Base-by-base conservation (phyloP, 2,113 vertebrate genomes). In the Setophaga coronata region DNA sequence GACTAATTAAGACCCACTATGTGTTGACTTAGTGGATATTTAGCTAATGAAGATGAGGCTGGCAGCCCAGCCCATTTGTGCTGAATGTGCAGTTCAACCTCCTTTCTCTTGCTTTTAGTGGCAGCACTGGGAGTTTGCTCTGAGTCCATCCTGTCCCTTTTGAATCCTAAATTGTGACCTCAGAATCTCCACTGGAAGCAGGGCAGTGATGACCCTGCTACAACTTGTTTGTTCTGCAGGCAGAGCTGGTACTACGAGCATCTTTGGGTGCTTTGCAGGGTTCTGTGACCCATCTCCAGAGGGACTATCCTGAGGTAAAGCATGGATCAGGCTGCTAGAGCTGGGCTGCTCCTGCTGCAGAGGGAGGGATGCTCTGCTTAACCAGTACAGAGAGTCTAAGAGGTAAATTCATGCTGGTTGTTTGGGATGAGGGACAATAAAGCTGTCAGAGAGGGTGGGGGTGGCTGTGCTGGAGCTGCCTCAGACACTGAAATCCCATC, bases 401-500 rank as follows among this genome's bases (percentile, higher is more conserved):
- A 48, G 48, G 17, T 23, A 36, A 80, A 82, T 48, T n/a, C 2
- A 0, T 14, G 7, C 48, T 57, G 26, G 18, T 12, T 38, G 29
- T 12, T 83, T 29, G 56, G 47, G 29, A 14, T 2, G 3, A 74
- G 51, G 40, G 14, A 15, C 19, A 77, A 26, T n/a, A 29, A 66
- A 66, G 29, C 33, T 51, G 2, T 54, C 36, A 4, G 26, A 71
- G 47, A 9, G 38, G 23, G 18, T 29, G 43, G 28, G 10, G 17
- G 21, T 38, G 45, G 28, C 91, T 77, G 45, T 78, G 43, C 54
- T 7, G 12, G 36, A 58, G 20, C 54, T 86, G 29, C 6, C 20
- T 53, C 12, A 29, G 38, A 19, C 0, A 2, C 1, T 51, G 34
- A 38, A 74, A 62, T 70, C 4, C 0, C 26, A 20, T 62, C 51